Percentiles rank a stretch among this genome's conserved stretches.
These are phyloP conservation scores for Patiria miniata DNA, from an alignment of 35 echinoderm and acorn worm species.

Conservation along the genomic window DNA sequence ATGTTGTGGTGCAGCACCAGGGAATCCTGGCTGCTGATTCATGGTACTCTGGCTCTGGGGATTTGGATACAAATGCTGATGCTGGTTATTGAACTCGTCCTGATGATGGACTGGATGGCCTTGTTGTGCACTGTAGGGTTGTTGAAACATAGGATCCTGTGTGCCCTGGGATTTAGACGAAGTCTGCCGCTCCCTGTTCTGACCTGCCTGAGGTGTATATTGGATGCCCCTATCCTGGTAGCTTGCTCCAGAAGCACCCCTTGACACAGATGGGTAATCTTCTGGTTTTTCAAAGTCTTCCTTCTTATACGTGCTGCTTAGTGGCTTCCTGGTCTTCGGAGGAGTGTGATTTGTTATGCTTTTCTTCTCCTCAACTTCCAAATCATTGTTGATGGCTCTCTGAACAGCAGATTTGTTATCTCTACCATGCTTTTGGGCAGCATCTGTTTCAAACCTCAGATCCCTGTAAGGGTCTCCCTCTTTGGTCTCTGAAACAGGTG, in stretches of 20 bases:
- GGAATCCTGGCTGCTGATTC: not conserved
- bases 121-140: not conserved
- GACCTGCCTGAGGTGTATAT: not conserved
- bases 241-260: slow-evolving; percentile 45
- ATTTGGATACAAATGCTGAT: slow-evolving; percentile 20
- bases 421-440: not conserved
- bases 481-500: not conserved
- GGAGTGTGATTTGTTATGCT: not conserved
- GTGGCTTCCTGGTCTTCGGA: not conserved
- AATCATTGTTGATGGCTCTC: not conserved
- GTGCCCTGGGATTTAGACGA: not conserved
- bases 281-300: not conserved
- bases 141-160: no score
- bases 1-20: not conserved
- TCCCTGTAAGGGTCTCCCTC: not conserved
- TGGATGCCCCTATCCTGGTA: slow-evolving; percentile 29
- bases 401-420: slow-evolving; percentile 21
- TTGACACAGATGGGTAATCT: slow-evolving; percentile 11
- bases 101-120: slow-evolving; percentile 24
- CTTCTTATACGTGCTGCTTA: not conserved
- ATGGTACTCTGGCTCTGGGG: slow-evolving; percentile 13
- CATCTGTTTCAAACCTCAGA: slow-evolving; percentile 20
- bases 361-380: not conserved
- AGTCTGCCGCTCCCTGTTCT: not conserved
- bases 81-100: slow-evolving; percentile 19